Evolutionary conservation across 2,888 invertebrate genomes (phyloP).

Genomic region (Dermolepida albohirtum): DNA sequence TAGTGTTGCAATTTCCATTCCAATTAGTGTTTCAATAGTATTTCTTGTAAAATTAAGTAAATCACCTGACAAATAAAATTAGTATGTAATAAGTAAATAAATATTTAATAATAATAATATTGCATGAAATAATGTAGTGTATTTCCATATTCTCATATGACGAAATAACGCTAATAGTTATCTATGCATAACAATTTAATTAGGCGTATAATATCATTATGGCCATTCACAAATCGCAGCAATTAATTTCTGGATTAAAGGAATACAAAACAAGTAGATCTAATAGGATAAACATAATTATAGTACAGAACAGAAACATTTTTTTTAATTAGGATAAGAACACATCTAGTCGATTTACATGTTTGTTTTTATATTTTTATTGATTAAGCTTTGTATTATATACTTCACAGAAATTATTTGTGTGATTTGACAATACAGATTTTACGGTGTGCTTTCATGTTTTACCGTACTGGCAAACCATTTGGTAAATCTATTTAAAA

Average conservation of each 20-base stretch:
- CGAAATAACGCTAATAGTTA: background rate
- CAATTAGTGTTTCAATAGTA: too few species aligned
- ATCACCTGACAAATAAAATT: too few species aligned
- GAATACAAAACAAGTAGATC: conserved; percentile 2
- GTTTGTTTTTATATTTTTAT: conserved; percentile 14
- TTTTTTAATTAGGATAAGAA: background rate
- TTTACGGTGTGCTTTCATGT: background rate
- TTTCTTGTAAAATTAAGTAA: too few species aligned
- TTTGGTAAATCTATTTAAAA: too few species aligned
- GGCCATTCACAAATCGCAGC: conserved; percentile 15
- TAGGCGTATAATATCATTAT: conserved; percentile 24
- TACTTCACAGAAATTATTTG: conserved; percentile 22
- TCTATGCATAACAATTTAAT: conserved; percentile 23
- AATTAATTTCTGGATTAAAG: conserved; percentile 17
- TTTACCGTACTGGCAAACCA: too few species aligned
- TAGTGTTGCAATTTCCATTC: too few species aligned
- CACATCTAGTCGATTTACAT: conserved; percentile 12
- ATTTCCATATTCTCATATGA: too few species aligned
- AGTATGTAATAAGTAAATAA: too few species aligned
- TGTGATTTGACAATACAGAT: background rate
- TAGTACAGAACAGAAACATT: conserved; percentile 6
- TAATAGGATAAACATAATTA: conserved; percentile 6
- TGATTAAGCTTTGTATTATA: conserved; percentile 11
- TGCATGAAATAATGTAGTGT: too few species aligned
- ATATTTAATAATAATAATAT: too few species aligned